These are phyloP conservation scores for Helostoma temminkii DNA, from an alignment of 2,797 vertebrate species.

Conservation along the genomic window DNA sequence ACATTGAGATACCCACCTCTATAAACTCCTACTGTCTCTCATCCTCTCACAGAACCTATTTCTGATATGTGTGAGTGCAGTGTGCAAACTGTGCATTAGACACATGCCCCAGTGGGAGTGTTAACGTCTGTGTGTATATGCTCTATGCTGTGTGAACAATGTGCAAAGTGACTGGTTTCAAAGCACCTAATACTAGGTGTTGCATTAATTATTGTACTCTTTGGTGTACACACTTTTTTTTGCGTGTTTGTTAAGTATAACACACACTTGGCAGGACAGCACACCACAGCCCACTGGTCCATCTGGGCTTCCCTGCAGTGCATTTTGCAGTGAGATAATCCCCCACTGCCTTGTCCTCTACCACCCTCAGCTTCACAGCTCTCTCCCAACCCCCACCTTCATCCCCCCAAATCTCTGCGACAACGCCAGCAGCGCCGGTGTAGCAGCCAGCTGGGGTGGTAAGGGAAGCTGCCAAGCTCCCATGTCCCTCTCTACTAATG, in stretches of 20 bases:
- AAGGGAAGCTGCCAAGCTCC: constrained; percentile 66
- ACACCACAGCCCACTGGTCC: constrained; percentile 67
- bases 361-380: constrained; percentile 65
- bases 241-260: constrained; percentile 24
- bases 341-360: constrained; percentile 67
- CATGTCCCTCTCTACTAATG: constrained; percentile 73
- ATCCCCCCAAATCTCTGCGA: constrained; percentile 43
- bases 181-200: constrained; percentile 29
- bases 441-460: constrained; percentile 60
- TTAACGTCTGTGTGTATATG: constrained; percentile 13
- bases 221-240: constrained; percentile 21
- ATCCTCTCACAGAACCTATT: constrained; percentile 43
- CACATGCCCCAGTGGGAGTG: constrained; percentile 39
- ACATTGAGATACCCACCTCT: constrained; percentile 67
- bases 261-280: constrained; percentile 54
- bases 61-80: constrained; percentile 44
- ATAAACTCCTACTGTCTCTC: constrained; percentile 11
- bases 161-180: constrained; percentile 35
- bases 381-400: constrained; percentile 36
- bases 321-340: constrained; percentile 73
- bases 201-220: constrained; percentile 47
- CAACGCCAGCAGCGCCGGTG: constrained; percentile 51
- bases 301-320: constrained; percentile 73
- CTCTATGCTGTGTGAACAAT: constrained; percentile 15
- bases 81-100: constrained; percentile 46